phyloP scores from a whole-genome alignment of 1,140 invertebrate species.

The Trichogramma pretiosum region DNA sequence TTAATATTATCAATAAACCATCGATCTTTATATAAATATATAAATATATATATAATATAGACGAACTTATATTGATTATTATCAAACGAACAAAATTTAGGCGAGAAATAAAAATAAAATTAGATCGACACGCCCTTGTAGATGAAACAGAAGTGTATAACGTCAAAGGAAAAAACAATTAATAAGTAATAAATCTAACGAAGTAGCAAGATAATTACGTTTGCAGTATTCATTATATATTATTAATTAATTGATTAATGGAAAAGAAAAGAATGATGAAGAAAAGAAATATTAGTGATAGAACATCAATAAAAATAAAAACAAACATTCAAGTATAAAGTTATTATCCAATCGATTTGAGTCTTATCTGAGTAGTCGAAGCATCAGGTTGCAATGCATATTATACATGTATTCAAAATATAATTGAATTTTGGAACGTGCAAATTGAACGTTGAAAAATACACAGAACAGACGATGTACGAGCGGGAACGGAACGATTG shows the following conservation, averaged over 20 bases:
- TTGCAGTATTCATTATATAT: slow-evolving; percentile 35
- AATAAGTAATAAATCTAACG: slow-evolving; percentile 14
- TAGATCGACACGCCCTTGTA: slow-evolving; percentile 30
- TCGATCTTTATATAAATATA: too few species aligned
- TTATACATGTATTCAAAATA: slow-evolving; percentile 32
- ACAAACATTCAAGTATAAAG: slow-evolving; percentile 18
- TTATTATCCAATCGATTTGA: slow-evolving; percentile 32
- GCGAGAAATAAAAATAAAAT: slow-evolving; percentile 24
- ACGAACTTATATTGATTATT: slow-evolving; percentile 21
- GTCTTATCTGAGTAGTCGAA: slow-evolving; percentile 32
- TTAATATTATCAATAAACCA: slow-evolving; percentile 23
- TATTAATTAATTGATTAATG: slow-evolving; percentile 21
- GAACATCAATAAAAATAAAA: too few species aligned
- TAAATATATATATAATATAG: too few species aligned
- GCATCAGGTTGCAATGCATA: slow-evolving; percentile 30
- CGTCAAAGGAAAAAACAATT: slow-evolving; percentile 21
- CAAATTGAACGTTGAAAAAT: too few species aligned
- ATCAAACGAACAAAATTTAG: slow-evolving; percentile 14
- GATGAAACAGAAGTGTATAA: slow-evolving; percentile 8
- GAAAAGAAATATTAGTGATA: too few species aligned
- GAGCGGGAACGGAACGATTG: slow-evolving; percentile 5
- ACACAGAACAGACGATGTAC: background rate
- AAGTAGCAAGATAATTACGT: slow-evolving; percentile 30
- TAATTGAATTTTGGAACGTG: slow-evolving; percentile 23
- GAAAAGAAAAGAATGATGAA: slow-evolving; percentile 1